Base-by-base conservation (phyloP, 2,888 invertebrate species). In the Camponotus fellah region DNA sequence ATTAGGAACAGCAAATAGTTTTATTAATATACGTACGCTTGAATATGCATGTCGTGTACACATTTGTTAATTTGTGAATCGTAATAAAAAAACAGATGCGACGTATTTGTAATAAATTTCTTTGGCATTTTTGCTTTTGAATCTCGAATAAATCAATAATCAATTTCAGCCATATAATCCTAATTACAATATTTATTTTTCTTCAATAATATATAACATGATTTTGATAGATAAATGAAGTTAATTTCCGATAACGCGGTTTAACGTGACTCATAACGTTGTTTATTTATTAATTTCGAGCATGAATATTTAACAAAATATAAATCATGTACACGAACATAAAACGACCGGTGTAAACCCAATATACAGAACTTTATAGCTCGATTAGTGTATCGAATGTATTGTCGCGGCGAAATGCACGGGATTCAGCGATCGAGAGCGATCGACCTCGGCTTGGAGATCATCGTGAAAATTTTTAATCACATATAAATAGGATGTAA, bases 271-370 rank as follows among this genome's bases (percentile, higher is more conserved):
- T 12, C 64, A 14, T 21, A 60, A 6, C 43, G 12, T 37, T 12
- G 62, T 76, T 53, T 40, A 76, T 66, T 76, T 53, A 40, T 68
- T 68, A 77, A 68, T 77, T 77, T 76, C 49, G 37, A 9, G 17
- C 9, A 68, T 68, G 56, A 77, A 77, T 77, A n/a, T 77, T 77
- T 56, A 77, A 77, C 14, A 37, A 49, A 37, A 76, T 8, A 4
- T 53, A n/a, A n/a, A 43, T 26, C 40, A 10, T 32, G 12, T n/a
- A n/a, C 14, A 43, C 65, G 14, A 43, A 8, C n/a, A 26, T 65
- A 37, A 65, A 76, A 56, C 40, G 21, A 3, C 14, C 34, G 66
- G 4, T 12, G 40, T 40, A 68, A 68, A 40, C 12, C 40, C 17
- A 37, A 53, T 10, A 9, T 32, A 12, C 37, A 21, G 21, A 64